Evolutionary conservation across 1,140 invertebrate genomes (phyloP), one percentile per base, ranked within the genome.

Genomic region (Battus philenor): DNA sequence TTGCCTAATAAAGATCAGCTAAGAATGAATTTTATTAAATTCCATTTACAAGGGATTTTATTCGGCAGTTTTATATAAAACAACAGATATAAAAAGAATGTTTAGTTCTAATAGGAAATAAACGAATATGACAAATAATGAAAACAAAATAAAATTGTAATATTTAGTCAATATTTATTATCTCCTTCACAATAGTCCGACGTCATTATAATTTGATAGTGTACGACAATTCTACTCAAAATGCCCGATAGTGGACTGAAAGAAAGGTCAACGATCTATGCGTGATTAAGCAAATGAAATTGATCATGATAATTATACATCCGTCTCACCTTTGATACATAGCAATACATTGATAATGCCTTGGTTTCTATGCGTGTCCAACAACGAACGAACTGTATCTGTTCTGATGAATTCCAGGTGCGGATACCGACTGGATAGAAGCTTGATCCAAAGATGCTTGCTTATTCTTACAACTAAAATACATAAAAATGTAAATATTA

Each of bases 281-380:
- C 9, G 15, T 27, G 36, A 41, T 41, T 41, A 41, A 6, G 7
- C 7, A 13, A 41, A 2, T 27, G 13, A 27, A 24, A 13, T 9
- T 41, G 13, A 27, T 27, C n/a, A 38, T 22, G 5, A 11, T 24
- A 11, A 13, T 41, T 15, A 13, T 10, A 9, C 26, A 43, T n/a
- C n/a, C n/a, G n/a, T n/a, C 6, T 48, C 71, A 55, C 91, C 91
- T 71, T 89, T 89, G 2, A 92, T 79, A 39, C 86, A 86, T 2
- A 93, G 75, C 1, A 93, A 70, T 2, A 92, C 89, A 56, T 91
- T 89, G 50, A 92, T 88, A 34, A 93, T 90, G 9, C 91, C 91
- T 45, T 91, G 90, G 61, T 93, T 93, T 47, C 90, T 75, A 8
- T 88, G 87, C 0, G 91, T 92, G 65, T 93, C 91, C 7, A 92